Conservation (phyloP, 2,888 invertebrate species). For the Dasysyrphus albostriatus region DNA sequence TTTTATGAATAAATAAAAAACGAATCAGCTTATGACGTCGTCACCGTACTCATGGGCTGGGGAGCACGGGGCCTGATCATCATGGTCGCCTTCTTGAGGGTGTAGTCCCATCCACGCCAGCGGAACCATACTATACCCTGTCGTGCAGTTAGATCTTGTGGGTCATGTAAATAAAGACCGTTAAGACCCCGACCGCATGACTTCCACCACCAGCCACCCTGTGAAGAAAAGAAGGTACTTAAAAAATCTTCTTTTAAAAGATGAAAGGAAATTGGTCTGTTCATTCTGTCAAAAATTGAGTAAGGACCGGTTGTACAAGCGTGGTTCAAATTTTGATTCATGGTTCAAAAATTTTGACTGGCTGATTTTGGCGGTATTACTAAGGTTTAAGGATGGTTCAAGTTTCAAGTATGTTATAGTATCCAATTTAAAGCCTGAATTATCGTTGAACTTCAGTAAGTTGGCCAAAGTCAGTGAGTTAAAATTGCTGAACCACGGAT, state of each 20-base stretch:
- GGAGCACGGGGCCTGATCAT: conserved; percentile 91
- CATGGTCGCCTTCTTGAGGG: conserved; percentile 94
- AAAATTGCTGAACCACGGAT: no score
- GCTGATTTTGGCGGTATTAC: no score
- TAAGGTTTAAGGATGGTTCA: no score
- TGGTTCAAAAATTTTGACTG: no score
- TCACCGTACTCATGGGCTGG: conserved; percentile 80
- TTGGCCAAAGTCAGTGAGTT: no score
- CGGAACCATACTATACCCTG: conserved; percentile 98
- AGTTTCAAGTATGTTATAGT: no score
- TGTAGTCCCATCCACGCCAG: conserved; percentile 98
- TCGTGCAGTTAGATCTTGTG: conserved; percentile 94
- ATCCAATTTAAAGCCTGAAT: no score
- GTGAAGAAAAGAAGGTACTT: background rate
- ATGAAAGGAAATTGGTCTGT: background rate
- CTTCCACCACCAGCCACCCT: conserved; percentile 98
- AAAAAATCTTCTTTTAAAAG: background rate
- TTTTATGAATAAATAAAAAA: conserved; percentile 48
- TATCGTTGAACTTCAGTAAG: no score
- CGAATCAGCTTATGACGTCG: conserved; percentile 67
- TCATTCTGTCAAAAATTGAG: no score
- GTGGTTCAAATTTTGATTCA: no score
- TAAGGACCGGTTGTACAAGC: no score
- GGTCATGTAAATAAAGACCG: conserved; percentile 94
- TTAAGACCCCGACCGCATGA: conserved; percentile 95